Base-by-base conservation (phyloP, 1,140 invertebrate genomes). In the Leptinotarsa undecemlineata region DNA sequence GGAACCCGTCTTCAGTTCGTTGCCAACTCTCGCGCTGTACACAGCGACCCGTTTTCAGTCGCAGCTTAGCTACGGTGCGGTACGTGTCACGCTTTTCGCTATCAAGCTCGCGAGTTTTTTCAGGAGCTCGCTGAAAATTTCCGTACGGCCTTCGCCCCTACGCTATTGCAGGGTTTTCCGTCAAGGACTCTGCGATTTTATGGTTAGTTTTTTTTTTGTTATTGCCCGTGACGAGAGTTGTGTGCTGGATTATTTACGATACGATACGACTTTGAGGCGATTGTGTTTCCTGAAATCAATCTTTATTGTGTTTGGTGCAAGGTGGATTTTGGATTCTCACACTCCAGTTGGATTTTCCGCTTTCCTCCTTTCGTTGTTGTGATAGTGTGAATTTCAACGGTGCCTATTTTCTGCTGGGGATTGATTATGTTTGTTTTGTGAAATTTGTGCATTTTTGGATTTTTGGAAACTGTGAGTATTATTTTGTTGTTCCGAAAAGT, bases 1-100 rank as follows among this genome's bases (percentile, higher is more conserved):
- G 76, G 76, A 77, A 77, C 76, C 73, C 68, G 76, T 78, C 77
- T 68, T 78, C 77, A 78, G 77, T 76, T 70, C 60, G 74, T 48
- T 73, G 77, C 74, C 66, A 72, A 71, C 77, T 78, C 23, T 76
- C 68, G 71, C 51, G 48, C 61, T 42, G 74, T 75, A 19, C 62
- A 73, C 68, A 48, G 72, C 76, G 69, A 23, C 72, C 26, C n/a
- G 14, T 47, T 71, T 76, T 71, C 75, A 74, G 72, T 76, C 62
- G 47, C 57, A 51, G 57, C 67, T 42, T 48, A 74, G 64, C 75
- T 71, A 26, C 60, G 51, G 60, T 57, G 51, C 51, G 14, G 51
- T 57, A 57, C 51, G n/a, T 8, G 51, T 57, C 51, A 57, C 47
- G 60, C 70, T 57, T 20, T 15, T 15, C 62, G 21, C 17, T 23